phyloP scores from a whole-genome alignment of 2,888 invertebrate genomes.

The Ceriagrion tenellum region DNA sequence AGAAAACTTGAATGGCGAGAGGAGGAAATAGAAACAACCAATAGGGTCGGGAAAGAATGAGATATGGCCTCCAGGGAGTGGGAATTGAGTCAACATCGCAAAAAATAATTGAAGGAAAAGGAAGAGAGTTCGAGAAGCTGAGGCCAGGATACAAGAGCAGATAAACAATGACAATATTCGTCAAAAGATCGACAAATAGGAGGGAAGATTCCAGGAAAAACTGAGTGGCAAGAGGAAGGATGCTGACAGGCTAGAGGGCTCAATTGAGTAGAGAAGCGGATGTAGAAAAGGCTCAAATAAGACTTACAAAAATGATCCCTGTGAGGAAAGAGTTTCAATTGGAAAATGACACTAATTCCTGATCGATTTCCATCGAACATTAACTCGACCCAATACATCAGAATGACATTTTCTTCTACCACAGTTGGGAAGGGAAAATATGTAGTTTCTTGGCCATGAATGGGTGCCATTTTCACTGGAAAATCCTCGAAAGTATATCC shows the following conservation, averaged over 20 bases:
- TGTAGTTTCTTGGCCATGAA: neutral
- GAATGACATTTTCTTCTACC: neutral
- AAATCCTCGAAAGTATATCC: neutral
- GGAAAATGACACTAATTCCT: slow-evolving; percentile 11
- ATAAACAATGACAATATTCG: neutral
- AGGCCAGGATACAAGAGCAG: neutral
- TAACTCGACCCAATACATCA: neutral
- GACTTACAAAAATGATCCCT: neutral
- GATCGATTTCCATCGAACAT: neutral
- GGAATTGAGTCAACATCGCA: neutral
- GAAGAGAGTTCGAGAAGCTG: neutral
- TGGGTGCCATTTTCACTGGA: neutral
- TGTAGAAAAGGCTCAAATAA: neutral
- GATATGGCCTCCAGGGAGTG: neutral
- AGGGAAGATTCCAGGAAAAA: neutral
- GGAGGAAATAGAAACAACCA: neutral
- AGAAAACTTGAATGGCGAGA: neutral
- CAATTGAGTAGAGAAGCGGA: neutral
- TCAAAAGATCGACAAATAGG: neutral
- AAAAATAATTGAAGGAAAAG: neutral
- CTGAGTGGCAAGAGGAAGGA: neutral
- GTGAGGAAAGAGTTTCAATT: neutral
- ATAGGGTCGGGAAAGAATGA: neutral
- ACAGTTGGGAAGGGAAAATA: neutral
- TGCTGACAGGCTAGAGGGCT: neutral